phyloP scores from a whole-genome alignment of 2,113 vertebrate genomes.

The Aplodontia rufa region DNA sequence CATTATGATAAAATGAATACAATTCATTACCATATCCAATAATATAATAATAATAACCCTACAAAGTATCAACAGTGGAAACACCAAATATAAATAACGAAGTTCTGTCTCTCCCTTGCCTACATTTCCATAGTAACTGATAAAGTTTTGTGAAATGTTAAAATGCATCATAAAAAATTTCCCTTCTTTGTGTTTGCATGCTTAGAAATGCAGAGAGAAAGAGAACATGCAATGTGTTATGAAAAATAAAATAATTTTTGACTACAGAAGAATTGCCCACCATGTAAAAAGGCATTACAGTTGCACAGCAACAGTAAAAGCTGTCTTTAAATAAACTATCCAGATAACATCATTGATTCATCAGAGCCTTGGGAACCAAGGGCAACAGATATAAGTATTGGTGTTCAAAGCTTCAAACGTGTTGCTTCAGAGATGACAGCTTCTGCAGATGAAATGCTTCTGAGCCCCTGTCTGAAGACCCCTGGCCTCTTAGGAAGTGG shows the following conservation, averaged over 20 bases:
- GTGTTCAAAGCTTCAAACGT: slow-evolving; percentile 70
- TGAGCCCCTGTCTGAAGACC: slow-evolving; percentile 56
- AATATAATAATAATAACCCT: background rate
- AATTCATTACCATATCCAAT: background rate
- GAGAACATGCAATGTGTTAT: background rate
- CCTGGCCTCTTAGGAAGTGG: slow-evolving; percentile 56
- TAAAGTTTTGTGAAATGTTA: slow-evolving; percentile 21
- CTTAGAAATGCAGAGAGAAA: background rate
- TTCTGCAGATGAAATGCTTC: slow-evolving; percentile 68
- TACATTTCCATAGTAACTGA: background rate
- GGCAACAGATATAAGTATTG: slow-evolving; percentile 62
- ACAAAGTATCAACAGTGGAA: background rate
- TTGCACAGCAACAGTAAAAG: slow-evolving; percentile 68
- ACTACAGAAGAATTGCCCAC: slow-evolving; percentile 57
- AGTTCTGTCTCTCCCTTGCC: background rate
- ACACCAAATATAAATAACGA: background rate
- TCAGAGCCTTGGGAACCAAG: slow-evolving; percentile 63
- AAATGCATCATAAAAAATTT: slow-evolving; percentile 27
- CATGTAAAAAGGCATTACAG: slow-evolving; percentile 30
- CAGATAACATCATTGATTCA: slow-evolving; percentile 67
- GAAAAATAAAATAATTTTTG: slow-evolving; percentile 40
- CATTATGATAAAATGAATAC: background rate
- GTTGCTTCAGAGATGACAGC: slow-evolving; percentile 62
- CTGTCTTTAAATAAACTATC: slow-evolving; percentile 72
- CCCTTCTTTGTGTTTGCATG: background rate